A percentile compares a stretch with the other conserved stretches of the same genome.
These are phyloP conservation scores for Gymnorhina tibicen DNA, from an alignment of 2,113 vertebrate species.

Conservation along the genomic window DNA sequence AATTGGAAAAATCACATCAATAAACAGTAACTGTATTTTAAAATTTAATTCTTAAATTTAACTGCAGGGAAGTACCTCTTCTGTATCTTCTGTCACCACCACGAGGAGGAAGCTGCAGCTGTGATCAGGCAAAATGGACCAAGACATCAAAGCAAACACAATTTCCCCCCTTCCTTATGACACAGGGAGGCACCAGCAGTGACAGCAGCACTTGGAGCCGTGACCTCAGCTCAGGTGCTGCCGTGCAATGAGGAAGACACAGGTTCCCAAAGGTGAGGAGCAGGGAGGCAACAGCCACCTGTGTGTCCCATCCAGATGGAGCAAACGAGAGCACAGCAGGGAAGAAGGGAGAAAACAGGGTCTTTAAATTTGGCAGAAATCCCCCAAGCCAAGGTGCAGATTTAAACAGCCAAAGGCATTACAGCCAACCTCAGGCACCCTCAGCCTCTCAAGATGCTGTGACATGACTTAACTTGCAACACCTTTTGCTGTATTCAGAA, in stretches of 20 bases:
- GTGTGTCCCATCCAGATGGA: accelerated
- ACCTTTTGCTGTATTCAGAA: neutral
- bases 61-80: neutral
- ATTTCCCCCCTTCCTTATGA: neutral
- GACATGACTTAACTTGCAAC: neutral
- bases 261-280: neutral
- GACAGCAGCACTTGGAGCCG: neutral
- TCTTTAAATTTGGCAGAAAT: neutral
- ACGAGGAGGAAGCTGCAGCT: neutral
- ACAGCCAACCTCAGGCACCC: neutral
- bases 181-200: neutral
- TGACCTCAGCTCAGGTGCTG: neutral
- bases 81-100: neutral
- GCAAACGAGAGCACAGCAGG: neutral
- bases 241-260: accelerated
- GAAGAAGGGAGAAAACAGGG: neutral
- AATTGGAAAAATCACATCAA: neutral
- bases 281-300: neutral
- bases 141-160: accelerated
- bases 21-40: neutral
- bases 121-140: neutral
- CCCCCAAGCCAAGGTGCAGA: neutral
- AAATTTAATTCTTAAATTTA: neutral
- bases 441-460: neutral
- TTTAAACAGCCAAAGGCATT: neutral